Evolutionary conservation across 2,888 invertebrate genomes (phyloP).

Genomic region (Antheraea yamamai): DNA sequence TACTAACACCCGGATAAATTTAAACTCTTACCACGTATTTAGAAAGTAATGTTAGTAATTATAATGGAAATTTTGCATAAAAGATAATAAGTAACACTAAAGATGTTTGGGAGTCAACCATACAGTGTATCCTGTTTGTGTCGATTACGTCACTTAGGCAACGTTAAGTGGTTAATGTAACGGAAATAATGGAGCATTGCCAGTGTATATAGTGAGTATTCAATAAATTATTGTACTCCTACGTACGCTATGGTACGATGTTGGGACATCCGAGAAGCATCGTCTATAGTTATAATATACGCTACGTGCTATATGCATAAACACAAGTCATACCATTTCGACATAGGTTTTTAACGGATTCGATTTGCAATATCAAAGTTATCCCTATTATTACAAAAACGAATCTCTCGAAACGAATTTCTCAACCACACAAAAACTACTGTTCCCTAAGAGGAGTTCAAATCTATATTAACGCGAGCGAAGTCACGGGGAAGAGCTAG

Average conservation of each 20-base stretch:
- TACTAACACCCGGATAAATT: neutral
- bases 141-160: constrained; percentile 22
- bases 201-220: constrained; percentile 11
- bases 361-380: neutral
- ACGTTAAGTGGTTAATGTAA: constrained; percentile 53
- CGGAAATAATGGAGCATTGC: constrained; percentile 48
- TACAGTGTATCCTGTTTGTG: constrained; percentile 9
- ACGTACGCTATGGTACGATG: constrained; percentile 8
- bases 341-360: neutral
- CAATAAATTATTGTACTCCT: constrained; percentile 18
- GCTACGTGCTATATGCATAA: neutral
- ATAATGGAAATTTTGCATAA: neutral
- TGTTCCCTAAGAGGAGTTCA: too few species aligned
- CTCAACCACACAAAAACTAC: too few species aligned
- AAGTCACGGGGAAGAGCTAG: too few species aligned
- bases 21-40: neutral
- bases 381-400: too few species aligned
- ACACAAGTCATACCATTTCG: neutral
- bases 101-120: constrained; percentile 5
- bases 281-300: neutral
- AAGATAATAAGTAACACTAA: neutral
- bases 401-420: too few species aligned
- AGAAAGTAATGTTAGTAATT: neutral
- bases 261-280: neutral
- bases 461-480: too few species aligned